Base-by-base conservation (phyloP, 2,888 invertebrate genomes). In the Leucophenga montana region DNA sequence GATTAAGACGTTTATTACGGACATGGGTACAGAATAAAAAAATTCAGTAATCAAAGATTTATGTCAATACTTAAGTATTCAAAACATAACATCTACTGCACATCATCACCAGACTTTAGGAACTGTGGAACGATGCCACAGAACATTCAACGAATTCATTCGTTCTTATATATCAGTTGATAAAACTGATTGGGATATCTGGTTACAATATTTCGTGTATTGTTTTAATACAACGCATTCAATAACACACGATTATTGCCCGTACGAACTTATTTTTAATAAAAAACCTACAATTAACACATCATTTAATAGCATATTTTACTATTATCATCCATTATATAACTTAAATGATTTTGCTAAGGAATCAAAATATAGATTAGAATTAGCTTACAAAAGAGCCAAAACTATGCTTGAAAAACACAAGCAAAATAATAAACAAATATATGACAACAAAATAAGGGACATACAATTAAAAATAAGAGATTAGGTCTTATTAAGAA, bases 11-110 rank as follows among this genome's bases (percentile, higher is more conserved):
- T 61, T 72, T 57, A 67, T 71, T 64, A 62, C 70, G 66, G 70
- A 72, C 61, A 70, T 70, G 68, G 70, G 68, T 31, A 70, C 71
- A 31, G 75, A 74, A 57, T 73, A 75, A 20, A 72, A 66, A n/a
- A 74, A 73, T 66, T 66, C 68, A 11, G 59, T 71, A n/a, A 46
- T 70, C 3, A 66, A 56, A 13, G 71, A 75, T n/a, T 57, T 75
- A 18, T 71, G 68, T 53, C 68, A 68, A 33, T 66, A 70, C 14
- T 4, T 71, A 13, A 71, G 69, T 31, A 57, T 66, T 31, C 48
- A 67, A 0, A 68, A 59, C 8, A 8, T 50, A n/a, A 65, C 44
- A 5, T 69, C 54, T 39, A 67, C 67, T n/a, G 64, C 70, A 27
- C 64, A 70, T 20, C 64, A 70, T 20, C 67, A 70, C 31, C 48